phyloP scores from a whole-genome alignment of 1,140 invertebrate genomes.

The Zaprionus capensis region DNA sequence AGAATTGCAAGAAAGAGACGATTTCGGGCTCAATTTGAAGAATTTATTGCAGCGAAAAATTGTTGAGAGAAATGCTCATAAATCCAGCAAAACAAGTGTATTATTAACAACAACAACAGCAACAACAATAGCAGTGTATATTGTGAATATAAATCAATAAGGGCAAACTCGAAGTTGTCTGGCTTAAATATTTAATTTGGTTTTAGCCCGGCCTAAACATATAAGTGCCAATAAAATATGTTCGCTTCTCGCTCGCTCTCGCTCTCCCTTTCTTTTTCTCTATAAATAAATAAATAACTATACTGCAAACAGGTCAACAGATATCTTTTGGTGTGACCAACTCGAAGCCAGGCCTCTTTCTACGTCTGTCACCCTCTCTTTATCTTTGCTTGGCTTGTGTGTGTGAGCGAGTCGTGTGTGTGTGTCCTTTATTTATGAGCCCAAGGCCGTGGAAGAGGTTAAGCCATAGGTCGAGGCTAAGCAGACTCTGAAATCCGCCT shows the following conservation, averaged over 20 bases:
- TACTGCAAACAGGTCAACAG: constrained; percentile 17
- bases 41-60: constrained; percentile 20
- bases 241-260: constrained; percentile 25
- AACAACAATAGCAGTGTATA: constrained; percentile 6
- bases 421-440: constrained; percentile 37
- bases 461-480: not conserved
- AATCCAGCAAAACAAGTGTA: constrained; percentile 40
- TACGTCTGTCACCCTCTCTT: not conserved
- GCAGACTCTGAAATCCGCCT: not conserved
- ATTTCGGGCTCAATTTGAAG: constrained; percentile 25
- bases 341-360: not conserved
- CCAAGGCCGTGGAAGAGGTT: not conserved
- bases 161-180: constrained; percentile 52
- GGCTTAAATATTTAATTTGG: constrained; percentile 76
- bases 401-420: constrained; percentile 7
- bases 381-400: not conserved
- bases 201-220: constrained; percentile 48
- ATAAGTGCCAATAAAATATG: constrained; percentile 72
- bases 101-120: constrained; percentile 19
- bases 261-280: not conserved
- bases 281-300: constrained; percentile 69
- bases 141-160: constrained; percentile 68
- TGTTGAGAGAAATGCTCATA: constrained; percentile 7
- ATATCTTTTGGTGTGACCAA: constrained; percentile 5
- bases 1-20: not conserved